Evolutionary conservation across 2,888 invertebrate genomes (phyloP).

Genomic region (Diaprepes abbreviatus): DNA sequence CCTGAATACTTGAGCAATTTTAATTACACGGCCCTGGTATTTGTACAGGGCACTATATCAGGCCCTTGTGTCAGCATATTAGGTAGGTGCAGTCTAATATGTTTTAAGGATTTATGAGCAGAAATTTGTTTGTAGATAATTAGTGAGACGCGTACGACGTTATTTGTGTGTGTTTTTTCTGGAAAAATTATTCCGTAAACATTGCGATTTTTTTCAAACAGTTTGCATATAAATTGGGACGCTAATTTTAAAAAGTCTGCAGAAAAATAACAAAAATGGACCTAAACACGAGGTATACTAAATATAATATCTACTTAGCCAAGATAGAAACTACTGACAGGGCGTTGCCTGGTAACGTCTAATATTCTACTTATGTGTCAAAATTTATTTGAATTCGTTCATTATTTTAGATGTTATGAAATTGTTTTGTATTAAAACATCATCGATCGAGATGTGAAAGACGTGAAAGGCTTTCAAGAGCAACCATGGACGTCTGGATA

Average conservation of each 20-base stretch:
- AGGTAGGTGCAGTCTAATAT: slow-evolving; percentile 48
- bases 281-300: no score
- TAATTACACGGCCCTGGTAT: slow-evolving; percentile 54
- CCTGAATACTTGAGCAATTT: slow-evolving; percentile 55
- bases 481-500: no score
- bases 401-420: no score
- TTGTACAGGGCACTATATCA: slow-evolving; percentile 46
- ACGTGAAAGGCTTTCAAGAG: no score
- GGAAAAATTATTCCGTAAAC: slow-evolving; percentile 10
- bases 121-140: slow-evolving; percentile 45
- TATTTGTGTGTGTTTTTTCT: slow-evolving; percentile 2
- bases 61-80: slow-evolving; percentile 44
- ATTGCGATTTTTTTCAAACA: not conserved
- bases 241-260: not conserved
- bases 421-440: no score
- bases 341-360: no score
- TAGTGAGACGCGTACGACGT: slow-evolving; percentile 26
- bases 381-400: no score
- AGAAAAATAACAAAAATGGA: no score
- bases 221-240: not conserved
- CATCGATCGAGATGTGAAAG: no score
- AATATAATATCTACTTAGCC: no score
- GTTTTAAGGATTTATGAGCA: slow-evolving; percentile 42
- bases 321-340: no score
- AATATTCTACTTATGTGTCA: no score